Conservation (phyloP, 1,140 invertebrate species). For the Mamestra configurata region DNA sequence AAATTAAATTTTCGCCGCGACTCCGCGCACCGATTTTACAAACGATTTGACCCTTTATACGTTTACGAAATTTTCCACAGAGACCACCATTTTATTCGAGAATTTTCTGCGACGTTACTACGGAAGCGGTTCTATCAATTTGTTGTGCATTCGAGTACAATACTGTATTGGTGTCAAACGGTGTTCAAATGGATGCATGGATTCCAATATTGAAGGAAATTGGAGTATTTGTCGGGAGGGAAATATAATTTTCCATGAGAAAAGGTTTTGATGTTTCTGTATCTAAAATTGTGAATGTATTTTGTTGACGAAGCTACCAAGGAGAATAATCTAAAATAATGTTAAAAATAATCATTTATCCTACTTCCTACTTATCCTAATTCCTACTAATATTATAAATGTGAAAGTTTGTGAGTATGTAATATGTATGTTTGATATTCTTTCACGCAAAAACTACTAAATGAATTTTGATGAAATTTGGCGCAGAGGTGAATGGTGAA, state of each 20-base stretch:
- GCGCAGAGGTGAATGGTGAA: no score
- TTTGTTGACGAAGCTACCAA: background rate
- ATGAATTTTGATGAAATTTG: no score
- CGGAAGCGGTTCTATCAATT: conserved; percentile 11
- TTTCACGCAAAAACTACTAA: no score
- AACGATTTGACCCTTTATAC: conserved; percentile 38
- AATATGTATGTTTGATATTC: no score
- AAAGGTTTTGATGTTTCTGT: background rate
- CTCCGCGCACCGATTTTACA: conserved; percentile 16
- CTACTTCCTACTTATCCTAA: no score
- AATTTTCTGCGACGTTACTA: conserved; percentile 4
- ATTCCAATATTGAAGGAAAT: conserved; percentile 21
- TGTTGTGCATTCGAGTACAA: conserved; percentile 14
- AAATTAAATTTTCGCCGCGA: conserved; percentile 32
- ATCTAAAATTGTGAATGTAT: background rate
- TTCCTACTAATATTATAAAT: no score
- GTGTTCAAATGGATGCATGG: conserved; percentile 38
- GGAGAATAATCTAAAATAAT: no score
- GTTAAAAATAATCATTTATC: no score
- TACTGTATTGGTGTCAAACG: conserved; percentile 36
- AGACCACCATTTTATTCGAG: conserved; percentile 15
- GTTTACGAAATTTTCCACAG: conserved; percentile 19
- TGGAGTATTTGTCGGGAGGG: conserved; percentile 11
- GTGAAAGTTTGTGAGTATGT: no score
- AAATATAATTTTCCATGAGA: conserved; percentile 35